Conservation (phyloP, 2,797 vertebrate genomes). For the Glyptemys insculpta region DNA sequence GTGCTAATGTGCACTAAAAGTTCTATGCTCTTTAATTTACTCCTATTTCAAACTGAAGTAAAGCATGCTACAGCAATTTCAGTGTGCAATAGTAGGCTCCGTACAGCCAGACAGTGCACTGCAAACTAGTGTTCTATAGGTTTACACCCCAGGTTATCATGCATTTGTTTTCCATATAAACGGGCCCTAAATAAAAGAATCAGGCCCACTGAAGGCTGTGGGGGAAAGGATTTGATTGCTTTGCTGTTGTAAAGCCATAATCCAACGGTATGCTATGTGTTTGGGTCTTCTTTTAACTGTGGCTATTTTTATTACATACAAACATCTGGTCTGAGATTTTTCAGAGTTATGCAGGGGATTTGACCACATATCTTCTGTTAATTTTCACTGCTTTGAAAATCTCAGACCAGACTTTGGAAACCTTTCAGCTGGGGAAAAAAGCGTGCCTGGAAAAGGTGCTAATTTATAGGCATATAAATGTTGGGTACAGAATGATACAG, state of each 20-base stretch:
- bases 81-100: background rate
- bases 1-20: background rate
- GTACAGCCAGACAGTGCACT: background rate
- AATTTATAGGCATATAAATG: background rate
- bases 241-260: rapidly evolving
- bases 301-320: background rate
- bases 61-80: background rate
- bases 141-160: background rate
- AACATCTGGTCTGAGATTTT: background rate
- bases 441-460: rapidly evolving
- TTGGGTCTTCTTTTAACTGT: background rate
- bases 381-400: background rate
- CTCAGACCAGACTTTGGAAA: background rate
- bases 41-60: background rate
- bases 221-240: background rate
- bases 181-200: background rate
- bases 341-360: background rate
- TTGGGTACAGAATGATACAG: background rate
- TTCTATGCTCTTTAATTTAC: background rate
- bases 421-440: background rate
- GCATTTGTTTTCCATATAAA: background rate
- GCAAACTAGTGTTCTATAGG: background rate
- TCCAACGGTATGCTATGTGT: rapidly evolving
- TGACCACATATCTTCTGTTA: background rate
- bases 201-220: background rate